Base-by-base conservation (phyloP, 1,140 invertebrate genomes). In the Polypedilum pembai region DNA sequence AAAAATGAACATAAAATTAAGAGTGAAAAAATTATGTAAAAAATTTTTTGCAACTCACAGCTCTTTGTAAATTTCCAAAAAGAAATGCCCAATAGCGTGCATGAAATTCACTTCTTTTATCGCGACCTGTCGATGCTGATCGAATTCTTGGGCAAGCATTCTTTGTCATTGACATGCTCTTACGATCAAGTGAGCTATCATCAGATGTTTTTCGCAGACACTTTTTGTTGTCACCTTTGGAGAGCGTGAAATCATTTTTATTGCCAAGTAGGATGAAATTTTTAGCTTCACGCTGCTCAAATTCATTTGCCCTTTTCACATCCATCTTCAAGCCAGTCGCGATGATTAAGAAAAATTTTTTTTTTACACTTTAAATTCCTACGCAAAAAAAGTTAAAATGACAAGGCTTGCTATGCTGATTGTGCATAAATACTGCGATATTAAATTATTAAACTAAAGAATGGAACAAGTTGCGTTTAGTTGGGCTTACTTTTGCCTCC, bases 1-100 rank as follows among this genome's bases (percentile, higher is more conserved):
- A 33, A 33, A 33, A 33, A 33, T 33, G 24, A 33, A 33, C 24
- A 33, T 5, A 33, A 33, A 33, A 33, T 33, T 5, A 33, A 33
- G 24, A 33, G 24, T 33, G 24, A 33, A 33, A 33, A 33, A 33
- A 33, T 33, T 33, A 33, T 33, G 24, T 33, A 33, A 33, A 33
- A 33, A 33, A 33, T 3, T 33, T 33, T 33, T 3, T 33, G 24
- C 24, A 33, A 33, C 24, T 33, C 24, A 33, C 92, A 24, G 95
- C 93, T 78, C 95, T 83, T 82, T 95, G 91, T 69, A 98, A 84
- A 84, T 98, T 98, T 66, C 95, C 94, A 85, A 98, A 97, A 41
- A 98, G 83, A 79, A 96, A 88, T 3, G 94, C 93, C 96, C 96
- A 98, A 81, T 98, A 97, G 66, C 95, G 83, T 20, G 94, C 93